Percentiles rank a stretch among this genome's conserved stretches.
phyloP scores from a whole-genome alignment of 2,797 vertebrate species.

The Argya squamiceps region DNA sequence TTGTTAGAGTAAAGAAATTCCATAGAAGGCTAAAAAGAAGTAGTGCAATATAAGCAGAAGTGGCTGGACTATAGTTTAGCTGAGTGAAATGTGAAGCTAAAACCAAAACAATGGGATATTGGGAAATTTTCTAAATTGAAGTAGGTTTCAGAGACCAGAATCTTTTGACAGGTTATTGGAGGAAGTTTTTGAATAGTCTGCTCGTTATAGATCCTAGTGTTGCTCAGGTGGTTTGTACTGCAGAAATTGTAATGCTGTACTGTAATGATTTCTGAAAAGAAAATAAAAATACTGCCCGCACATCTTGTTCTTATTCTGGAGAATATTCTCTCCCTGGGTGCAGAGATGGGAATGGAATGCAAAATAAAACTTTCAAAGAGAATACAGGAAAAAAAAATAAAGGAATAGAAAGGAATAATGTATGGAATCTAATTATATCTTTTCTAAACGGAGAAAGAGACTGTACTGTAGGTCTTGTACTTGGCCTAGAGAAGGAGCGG shows the following conservation, averaged over 20 bases:
- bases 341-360: slow-evolving; percentile 13
- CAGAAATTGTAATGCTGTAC: background rate
- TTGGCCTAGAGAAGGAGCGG: background rate
- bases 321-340: background rate
- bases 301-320: slow-evolving; percentile 47
- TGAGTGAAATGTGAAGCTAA: background rate
- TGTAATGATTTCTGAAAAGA: background rate
- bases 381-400: background rate
- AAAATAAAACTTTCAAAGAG: slow-evolving; percentile 28
- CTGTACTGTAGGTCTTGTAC: background rate
- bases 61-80: background rate
- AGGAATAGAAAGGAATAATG: background rate
- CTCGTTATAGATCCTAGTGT: background rate
- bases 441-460: background rate
- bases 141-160: background rate
- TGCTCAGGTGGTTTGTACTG: background rate
- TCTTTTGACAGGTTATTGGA: background rate
- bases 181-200: background rate
- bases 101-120: background rate
- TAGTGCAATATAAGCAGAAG: background rate
- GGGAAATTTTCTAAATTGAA: background rate
- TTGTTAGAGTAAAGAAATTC: background rate
- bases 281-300: background rate
- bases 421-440: background rate
- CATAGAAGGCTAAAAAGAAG: background rate